These are phyloP conservation scores for Eupithecia vulgata DNA, from an alignment of 2,888 invertebrate species.

Conservation along the genomic window DNA sequence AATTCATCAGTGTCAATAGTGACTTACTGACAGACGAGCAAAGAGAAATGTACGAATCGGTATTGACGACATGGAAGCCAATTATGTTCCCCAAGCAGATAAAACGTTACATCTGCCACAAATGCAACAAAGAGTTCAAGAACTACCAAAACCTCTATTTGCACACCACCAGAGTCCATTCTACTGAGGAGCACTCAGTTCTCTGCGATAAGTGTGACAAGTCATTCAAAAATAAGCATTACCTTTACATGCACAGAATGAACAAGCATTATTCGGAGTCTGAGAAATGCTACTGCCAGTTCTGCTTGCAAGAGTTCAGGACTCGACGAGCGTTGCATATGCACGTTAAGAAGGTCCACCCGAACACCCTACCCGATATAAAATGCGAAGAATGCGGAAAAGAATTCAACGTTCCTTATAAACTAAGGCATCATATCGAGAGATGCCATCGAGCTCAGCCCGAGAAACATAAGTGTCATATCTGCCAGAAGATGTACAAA, in stretches of 20 bases:
- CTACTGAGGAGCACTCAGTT: constrained; percentile 73
- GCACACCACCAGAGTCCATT: constrained; percentile 75
- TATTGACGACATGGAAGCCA: constrained; percentile 74
- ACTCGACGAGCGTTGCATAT: constrained; percentile 73
- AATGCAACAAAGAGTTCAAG: constrained; percentile 78
- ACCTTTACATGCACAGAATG: constrained; percentile 79
- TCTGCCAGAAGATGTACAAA: constrained; percentile 74
- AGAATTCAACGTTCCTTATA: constrained; percentile 73
- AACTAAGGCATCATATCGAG: constrained; percentile 72
- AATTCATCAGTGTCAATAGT: constrained; percentile 72
- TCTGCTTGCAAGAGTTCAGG: constrained; percentile 74
- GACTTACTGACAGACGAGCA: constrained; percentile 70
- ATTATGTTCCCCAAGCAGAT: constrained; percentile 67
- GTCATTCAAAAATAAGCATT: constrained; percentile 78
- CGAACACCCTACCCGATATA: constrained; percentile 70
- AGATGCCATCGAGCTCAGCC: constrained; percentile 63
- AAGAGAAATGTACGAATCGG: constrained; percentile 76
- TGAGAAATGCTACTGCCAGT: constrained; percentile 76
- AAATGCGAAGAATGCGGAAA: constrained; percentile 75
- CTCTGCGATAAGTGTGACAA: constrained; percentile 75
- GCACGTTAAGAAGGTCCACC: constrained; percentile 74
- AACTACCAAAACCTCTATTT: constrained; percentile 77
- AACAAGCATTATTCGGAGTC: constrained; percentile 78
- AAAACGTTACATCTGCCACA: constrained; percentile 72
- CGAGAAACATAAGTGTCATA: constrained; percentile 70